Evolutionary conservation across 2,797 vertebrate genomes (phyloP).

Genomic region (Dallia pectoralis): DNA sequence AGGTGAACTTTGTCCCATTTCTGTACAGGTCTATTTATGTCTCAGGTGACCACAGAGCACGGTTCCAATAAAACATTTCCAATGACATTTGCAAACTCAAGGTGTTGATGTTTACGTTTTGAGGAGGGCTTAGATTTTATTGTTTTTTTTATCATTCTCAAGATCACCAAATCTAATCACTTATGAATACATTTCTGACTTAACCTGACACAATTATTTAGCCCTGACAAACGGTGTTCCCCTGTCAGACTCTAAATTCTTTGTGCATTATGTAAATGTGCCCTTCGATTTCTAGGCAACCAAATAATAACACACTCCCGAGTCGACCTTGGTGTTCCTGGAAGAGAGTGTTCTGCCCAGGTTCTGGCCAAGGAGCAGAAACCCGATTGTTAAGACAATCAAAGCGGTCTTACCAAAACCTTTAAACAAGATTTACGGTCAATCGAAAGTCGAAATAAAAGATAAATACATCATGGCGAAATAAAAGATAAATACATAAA

Average conservation of each 20-base stretch:
- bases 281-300: conserved; percentile 17
- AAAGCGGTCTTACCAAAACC: conserved; percentile 17
- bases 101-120: no score
- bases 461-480: no score
- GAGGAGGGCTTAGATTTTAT: no score
- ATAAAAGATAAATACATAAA: no score
- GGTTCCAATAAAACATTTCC: no score
- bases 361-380: not conserved
- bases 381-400: not conserved
- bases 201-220: not conserved
- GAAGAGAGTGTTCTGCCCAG: not conserved
- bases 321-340: not conserved
- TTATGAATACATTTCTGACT: not conserved
- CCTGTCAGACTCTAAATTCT: conserved; percentile 21
- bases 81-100: no score
- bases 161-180: no score
- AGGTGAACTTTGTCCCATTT: no score
- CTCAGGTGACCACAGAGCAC: no score
- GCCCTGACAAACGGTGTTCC: not conserved
- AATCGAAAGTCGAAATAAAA: no score
- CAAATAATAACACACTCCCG: conserved; percentile 15
- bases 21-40: no score
- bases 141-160: no score
- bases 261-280: not conserved
- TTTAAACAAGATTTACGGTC: conserved; percentile 21